Base-by-base conservation (phyloP, 2,113 vertebrate genomes). In the Labeo catla region DNA sequence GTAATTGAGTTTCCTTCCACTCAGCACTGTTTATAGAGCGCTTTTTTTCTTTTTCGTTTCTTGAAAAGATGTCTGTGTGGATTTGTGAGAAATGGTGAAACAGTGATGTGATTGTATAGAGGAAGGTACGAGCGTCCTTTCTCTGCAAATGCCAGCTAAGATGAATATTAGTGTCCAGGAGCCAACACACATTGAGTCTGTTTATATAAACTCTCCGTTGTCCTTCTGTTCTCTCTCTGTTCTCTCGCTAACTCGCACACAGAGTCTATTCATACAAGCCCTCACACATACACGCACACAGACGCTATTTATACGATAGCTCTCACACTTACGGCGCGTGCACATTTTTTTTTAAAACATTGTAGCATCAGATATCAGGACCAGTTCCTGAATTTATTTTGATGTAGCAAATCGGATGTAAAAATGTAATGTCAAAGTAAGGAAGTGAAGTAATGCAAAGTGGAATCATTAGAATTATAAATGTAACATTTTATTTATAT, bases 81-180 rank as follows among this genome's bases (percentile, higher is more conserved):
- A 73, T 84, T 84, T 57, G 47, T 16, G 50, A 73, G 50, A 68
- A 15, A 2, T 61, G 39, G 68, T 43, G 8, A 16, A 36, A 72
- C 34, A 73, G 63, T 59, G n/a, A 45, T 23, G 28, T 12, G 21
- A 86, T 80, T 81, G 34, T 63, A 47, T 39, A 47, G 13, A 21
- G 36, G 63, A 65, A 77, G 74, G 39, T 84, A 79, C 4, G 50
- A 85, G 59, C 61, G 45, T 28, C 16, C 65, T 63, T 43, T 77
- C 63, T 72, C 68, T n/a, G 68, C 52, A 45, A 77, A 54, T 19
- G n/a, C 50, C 79, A 57, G 70, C 83, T 63, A 73, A 82, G 65
- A 83, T 85, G 72, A 87, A 65, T 82, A 87, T 90, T 85, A 76
- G 57, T 83, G 28, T 66, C 79, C 63, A 81, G 83, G 83, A 87